Percentiles rank a stretch among this genome's conserved stretches.
phyloP scores from a whole-genome alignment of 2,797 vertebrate species.

The Podargus strigoides region DNA sequence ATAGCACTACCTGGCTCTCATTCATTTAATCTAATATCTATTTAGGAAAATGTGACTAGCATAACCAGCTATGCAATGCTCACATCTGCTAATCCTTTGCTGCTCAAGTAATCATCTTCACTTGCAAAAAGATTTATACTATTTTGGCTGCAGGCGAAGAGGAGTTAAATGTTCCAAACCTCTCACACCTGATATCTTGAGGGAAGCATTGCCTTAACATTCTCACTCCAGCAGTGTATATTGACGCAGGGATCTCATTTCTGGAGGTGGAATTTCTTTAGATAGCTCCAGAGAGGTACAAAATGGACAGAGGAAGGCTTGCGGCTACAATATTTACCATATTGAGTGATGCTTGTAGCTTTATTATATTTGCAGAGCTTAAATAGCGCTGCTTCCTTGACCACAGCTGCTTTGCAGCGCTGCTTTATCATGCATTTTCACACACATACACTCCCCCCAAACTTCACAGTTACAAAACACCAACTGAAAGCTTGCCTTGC shows the following conservation, averaged over 20 bases:
- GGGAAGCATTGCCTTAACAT: not conserved
- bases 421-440: not conserved
- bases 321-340: not conserved
- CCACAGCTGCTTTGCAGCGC: not conserved
- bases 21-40: not conserved
- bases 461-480: not conserved
- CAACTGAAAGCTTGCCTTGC: not conserved
- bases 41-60: slow-evolving; percentile 61
- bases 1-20: not conserved
- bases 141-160: not conserved
- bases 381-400: not conserved
- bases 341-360: not conserved
- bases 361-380: not conserved
- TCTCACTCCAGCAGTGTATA: not conserved
- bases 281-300: not conserved
- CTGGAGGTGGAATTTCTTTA: not conserved
- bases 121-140: slow-evolving; percentile 30
- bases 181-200: not conserved
- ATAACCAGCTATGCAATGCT: slow-evolving; percentile 43
- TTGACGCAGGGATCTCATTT: not conserved
- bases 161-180: not conserved
- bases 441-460: not conserved
- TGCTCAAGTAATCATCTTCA: slow-evolving; percentile 41
- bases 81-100: slow-evolving; percentile 61
- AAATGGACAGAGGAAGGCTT: not conserved